A percentile compares a stretch with the other conserved stretches of the same genome.
Evolutionary conservation across 2,797 vertebrate genomes (phyloP).

Genomic region (Melanogrammus aeglefinus): DNA sequence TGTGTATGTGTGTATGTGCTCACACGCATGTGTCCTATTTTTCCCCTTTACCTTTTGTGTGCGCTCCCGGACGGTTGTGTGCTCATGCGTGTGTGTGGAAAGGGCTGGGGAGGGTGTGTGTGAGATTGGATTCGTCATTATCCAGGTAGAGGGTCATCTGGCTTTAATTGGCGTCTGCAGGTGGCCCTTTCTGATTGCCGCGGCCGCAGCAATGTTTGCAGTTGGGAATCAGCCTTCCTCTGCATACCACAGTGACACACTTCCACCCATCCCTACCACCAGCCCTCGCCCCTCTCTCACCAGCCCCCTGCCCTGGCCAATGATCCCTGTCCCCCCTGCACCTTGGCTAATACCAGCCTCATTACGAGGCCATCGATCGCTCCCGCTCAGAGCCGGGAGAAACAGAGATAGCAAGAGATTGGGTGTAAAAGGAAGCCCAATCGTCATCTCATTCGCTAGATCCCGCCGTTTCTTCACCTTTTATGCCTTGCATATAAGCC

Average conservation of each 20-base stretch:
- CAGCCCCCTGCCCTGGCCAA: slow-evolving; percentile 12
- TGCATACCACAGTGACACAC: slow-evolving; percentile 40
- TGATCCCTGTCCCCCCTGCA: slow-evolving; percentile 63
- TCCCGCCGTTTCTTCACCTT: no score
- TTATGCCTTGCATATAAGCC: no score
- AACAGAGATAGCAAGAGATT: neutral
- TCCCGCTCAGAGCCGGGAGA: slow-evolving; percentile 57
- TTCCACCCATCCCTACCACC: slow-evolving; percentile 38
- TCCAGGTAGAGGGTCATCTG: slow-evolving; percentile 58
- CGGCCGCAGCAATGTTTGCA: slow-evolving; percentile 68
- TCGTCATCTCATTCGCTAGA: no score
- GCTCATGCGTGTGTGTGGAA: neutral
- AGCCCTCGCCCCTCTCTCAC: slow-evolving; percentile 23
- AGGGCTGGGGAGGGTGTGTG: slow-evolving; percentile 36
- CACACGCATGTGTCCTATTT: no score
- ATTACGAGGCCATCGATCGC: slow-evolving; percentile 71
- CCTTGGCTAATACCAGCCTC: slow-evolving; percentile 69
- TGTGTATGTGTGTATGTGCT: neutral
- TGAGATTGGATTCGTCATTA: slow-evolving; percentile 50
- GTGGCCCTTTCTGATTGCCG: slow-evolving; percentile 55
- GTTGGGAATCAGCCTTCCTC: slow-evolving; percentile 66
- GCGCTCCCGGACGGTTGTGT: neutral
- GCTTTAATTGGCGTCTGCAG: slow-evolving; percentile 69
- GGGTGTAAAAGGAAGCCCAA: no score
- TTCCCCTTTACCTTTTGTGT: no score